phyloP scores from a whole-genome alignment of 2,113 vertebrate genomes.

The Clarias magur region DNA sequence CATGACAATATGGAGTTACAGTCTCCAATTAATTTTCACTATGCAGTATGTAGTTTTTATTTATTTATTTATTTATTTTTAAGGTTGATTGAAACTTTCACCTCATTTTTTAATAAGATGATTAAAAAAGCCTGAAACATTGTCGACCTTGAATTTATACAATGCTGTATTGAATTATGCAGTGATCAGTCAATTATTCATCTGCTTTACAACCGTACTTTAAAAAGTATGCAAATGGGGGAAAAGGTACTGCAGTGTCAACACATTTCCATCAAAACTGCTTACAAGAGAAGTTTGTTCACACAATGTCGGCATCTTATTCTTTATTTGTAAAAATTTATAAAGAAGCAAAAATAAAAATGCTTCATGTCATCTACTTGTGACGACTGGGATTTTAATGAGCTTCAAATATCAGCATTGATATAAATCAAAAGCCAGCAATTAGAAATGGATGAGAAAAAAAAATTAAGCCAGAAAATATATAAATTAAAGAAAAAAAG shows the following conservation, averaged over 20 bases:
- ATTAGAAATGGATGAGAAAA: not conserved
- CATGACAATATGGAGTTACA: slow-evolving; percentile 79
- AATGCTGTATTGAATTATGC: slow-evolving; percentile 99
- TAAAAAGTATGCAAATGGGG: slow-evolving; percentile 97
- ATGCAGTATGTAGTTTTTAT: slow-evolving; percentile 86
- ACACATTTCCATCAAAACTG: slow-evolving; percentile 99
- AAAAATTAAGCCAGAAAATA: not conserved
- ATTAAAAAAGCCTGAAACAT: slow-evolving; percentile 93
- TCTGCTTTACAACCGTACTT: slow-evolving; percentile 92
- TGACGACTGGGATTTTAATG: not conserved
- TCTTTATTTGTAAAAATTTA: slow-evolving; percentile 75
- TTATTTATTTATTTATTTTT: slow-evolving; percentile 92
- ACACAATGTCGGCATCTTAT: slow-evolving; percentile 92
- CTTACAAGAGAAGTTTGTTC: slow-evolving; percentile 96
- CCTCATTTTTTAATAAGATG: slow-evolving; percentile 86
- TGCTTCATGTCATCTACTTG: not conserved
- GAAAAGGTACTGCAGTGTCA: slow-evolving; percentile 93
- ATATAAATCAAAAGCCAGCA: not conserved
- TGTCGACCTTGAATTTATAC: slow-evolving; percentile 99
- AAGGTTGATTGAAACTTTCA: slow-evolving; percentile 99
- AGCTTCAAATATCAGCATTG: not conserved
- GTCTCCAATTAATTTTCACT: slow-evolving; percentile 90
- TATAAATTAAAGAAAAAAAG: not conserved
- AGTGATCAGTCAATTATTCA: slow-evolving; percentile 99
- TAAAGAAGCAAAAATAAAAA: not conserved